Evolutionary conservation across 2,888 invertebrate species (phyloP), one percentile per base, ranked within the genome.

Genomic region (Drosophila paranaensis): DNA sequence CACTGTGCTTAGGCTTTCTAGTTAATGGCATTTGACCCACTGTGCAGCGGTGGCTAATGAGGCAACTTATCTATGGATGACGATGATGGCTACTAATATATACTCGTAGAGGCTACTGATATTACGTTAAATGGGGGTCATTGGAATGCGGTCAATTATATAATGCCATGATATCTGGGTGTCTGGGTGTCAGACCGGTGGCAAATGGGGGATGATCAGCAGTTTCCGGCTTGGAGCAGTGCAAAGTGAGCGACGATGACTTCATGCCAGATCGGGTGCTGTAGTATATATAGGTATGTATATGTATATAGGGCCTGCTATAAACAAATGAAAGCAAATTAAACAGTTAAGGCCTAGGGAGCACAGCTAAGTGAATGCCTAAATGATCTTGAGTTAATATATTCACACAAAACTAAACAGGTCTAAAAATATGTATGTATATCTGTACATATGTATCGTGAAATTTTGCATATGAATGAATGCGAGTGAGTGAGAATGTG

Each of bases 131-230:
- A 33, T 40, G 50, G 75, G 68, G 68, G 64, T 71, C 83, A 84
- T 60, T 67, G 50, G 66, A 76, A 74, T 70, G 61, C 61, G 61
- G 64, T 67, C 87, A 86, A 83, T 82, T 81, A 81, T 74, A 71
- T 79, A 84, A 82, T 43, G 25, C 1, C 43, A 53, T 51, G 62
- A 53, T 53, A 20, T 37, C 5, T 27, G 27, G 4, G 14, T 35
- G 20, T 20, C 35, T 46, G 25, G 33, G 56, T 39, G 43, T 45
- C 13, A 45, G 35, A 39, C n/a, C 14, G 30, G 37, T 45, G 14
- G 40, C 60, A 78, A 67, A 78, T 74, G 55, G 70, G 55, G 55
- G 70, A 66, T 79, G 74, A 74, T 81, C 61, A 71, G 60, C 51
- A 61, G 73, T 81, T 78, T 84, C 85, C 88, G 79, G 63, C 37